Conservation (phyloP, 2,797 vertebrate genomes). For the Acridotheres tristis region DNA sequence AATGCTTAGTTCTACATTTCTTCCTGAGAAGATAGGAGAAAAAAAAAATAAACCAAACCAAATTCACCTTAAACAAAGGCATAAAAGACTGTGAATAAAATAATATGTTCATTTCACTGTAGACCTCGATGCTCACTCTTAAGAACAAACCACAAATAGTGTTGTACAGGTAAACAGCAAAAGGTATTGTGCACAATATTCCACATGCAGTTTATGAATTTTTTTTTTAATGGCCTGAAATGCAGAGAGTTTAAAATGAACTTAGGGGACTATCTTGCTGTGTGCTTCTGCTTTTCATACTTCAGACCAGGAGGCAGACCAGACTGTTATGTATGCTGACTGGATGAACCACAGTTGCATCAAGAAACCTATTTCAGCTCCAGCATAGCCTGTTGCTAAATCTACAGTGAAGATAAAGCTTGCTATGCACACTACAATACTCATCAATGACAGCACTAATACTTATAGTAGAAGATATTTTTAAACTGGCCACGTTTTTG, state of each 20-base stretch:
- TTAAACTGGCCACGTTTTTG: not conserved
- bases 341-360: not conserved
- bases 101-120: accelerated
- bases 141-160: not conserved
- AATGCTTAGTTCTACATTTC: not conserved
- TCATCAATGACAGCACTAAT: not conserved
- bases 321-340: not conserved
- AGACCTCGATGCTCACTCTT: not conserved
- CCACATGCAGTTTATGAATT: not conserved
- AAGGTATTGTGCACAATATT: not conserved
- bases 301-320: not conserved
- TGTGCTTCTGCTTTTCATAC: not conserved
- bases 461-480: not conserved
- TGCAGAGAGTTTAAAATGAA: not conserved
- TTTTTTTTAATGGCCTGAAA: not conserved
- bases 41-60: not conserved
- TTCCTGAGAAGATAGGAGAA: not conserved
- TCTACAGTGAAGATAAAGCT: not conserved
- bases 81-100: not conserved
- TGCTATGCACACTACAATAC: not conserved
- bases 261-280: not conserved
- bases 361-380: not conserved
- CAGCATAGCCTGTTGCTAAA: not conserved
- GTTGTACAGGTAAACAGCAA: not conserved
- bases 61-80: not conserved